A percentile compares a stretch with the other conserved stretches of the same genome.
These are phyloP conservation scores for Microctonus hyperodae DNA, from an alignment of 2,888 invertebrate genomes.

Conservation along the genomic window DNA sequence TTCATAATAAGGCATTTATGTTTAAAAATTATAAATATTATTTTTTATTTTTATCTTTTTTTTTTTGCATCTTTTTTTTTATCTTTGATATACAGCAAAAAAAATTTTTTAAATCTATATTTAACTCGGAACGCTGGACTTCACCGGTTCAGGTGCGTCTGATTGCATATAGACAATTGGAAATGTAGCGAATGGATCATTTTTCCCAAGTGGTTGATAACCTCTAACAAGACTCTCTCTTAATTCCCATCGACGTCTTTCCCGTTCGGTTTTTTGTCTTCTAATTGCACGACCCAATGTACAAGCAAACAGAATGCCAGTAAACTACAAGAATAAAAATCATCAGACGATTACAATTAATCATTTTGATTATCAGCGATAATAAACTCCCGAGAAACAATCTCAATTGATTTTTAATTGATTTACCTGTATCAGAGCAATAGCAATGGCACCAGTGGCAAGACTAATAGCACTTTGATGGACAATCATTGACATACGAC, in stretches of 20 bases:
- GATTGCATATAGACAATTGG: slow-evolving; percentile 57
- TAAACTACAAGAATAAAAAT: slow-evolving; percentile 72
- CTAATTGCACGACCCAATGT: slow-evolving; percentile 87
- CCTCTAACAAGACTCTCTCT: slow-evolving; percentile 68
- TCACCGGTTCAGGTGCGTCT: slow-evolving; percentile 40
- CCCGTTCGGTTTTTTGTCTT: slow-evolving; percentile 76
- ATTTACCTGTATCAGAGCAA: slow-evolving; percentile 78
- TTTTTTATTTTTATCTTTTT: neutral
- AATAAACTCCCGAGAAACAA: no score
- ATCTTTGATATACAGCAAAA: neutral
- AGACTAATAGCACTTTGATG: slow-evolving; percentile 75
- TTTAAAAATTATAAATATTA: neutral
- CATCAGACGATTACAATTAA: no score
- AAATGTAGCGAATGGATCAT: slow-evolving; percentile 54
- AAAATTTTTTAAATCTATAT: neutral
- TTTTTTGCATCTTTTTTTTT: neutral
- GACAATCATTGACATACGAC: slow-evolving; percentile 69
- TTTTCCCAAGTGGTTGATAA: slow-evolving; percentile 57
- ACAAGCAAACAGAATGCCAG: slow-evolving; percentile 89
- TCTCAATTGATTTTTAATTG: neutral
- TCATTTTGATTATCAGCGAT: no score
- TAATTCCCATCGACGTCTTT: slow-evolving; percentile 75
- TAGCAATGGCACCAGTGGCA: slow-evolving; percentile 79
- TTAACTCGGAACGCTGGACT: slow-evolving; percentile 35
- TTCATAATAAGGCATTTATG: neutral